These are phyloP conservation scores for Cepphus grylle DNA, from an alignment of 2,113 vertebrate species.

Conservation along the genomic window DNA sequence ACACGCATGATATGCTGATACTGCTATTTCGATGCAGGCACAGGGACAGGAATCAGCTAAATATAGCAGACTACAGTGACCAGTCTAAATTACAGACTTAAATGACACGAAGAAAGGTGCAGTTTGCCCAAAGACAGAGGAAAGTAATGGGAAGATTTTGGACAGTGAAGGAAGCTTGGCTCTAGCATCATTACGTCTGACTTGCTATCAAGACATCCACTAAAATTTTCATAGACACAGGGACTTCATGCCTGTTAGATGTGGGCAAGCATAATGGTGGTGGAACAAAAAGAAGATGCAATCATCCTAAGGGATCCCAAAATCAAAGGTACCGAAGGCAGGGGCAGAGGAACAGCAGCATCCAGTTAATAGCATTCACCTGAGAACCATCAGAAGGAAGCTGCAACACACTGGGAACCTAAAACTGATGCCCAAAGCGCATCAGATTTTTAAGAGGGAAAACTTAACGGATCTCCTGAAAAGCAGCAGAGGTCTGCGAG, in stretches of 20 bases:
- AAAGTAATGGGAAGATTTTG: background rate
- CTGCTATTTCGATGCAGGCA: background rate
- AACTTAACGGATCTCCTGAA: background rate
- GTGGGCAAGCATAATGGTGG: background rate
- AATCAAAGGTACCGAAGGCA: background rate
- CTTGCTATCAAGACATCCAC: background rate
- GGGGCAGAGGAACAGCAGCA: background rate
- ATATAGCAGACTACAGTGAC: background rate
- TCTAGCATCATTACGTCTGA: fast-evolving
- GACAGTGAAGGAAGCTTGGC: background rate
- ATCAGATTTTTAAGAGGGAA: background rate
- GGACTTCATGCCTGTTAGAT: background rate
- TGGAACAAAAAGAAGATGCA: background rate
- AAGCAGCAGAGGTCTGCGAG: background rate
- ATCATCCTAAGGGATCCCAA: background rate
- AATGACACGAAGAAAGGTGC: background rate
- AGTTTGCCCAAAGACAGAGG: background rate
- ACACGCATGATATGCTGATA: background rate
- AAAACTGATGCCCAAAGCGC: background rate
- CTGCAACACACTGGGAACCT: background rate
- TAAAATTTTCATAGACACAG: background rate
- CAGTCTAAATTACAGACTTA: background rate
- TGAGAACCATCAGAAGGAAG: background rate
- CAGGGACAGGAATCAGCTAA: background rate
- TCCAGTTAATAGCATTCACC: background rate